Evolutionary conservation across 2,113 vertebrate species (phyloP), one percentile per base, ranked within the genome.

Genomic region (Odocoileus virginianus): DNA sequence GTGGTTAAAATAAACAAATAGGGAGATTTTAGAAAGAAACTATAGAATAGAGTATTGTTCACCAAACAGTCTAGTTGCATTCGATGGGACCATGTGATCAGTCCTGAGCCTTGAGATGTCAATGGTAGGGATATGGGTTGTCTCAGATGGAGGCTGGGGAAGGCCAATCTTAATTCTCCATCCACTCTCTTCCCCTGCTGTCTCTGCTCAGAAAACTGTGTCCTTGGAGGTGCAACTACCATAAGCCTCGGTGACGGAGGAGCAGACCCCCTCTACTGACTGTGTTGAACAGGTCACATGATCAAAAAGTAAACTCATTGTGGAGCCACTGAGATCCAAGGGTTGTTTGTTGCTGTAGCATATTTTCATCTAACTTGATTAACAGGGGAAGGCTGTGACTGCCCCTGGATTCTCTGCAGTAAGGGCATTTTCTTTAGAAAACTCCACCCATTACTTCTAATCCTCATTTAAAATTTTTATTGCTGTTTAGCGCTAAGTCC

Each of bases 221-320:
- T 61, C 67, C 28, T 30, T 40, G 67, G 21, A 8, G 30, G 43
- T 21, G 19, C 8, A 14, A 28, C 78, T 45, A 4, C 15, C n/a
- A 0, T 19, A 33, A 15, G 84, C 19, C 19, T 27, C 0, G 3
- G 12, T 17, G 57, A 52, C 40, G 0, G 0, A 28, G 61, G 55
- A 79, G 64, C 27, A 60, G 61, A 40, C 64, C 25, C 87, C 19
- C 52, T 14, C 25, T n/a, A 0, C 3, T 25, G 60, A 83, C 60
- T 28, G 81, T 1, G 9, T 2, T 15, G 57, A 54, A 40, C n/a
- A 7, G 50, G 15, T 21, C 16, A 36, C 1, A 0, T 21, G 40
- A 60, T 40, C 17, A 27, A 11, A 79, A 78, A 55, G 50, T 36
- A 15, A 55, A 64, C 7, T 50, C 45, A 2, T 3, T 14, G 45